Conservation (phyloP, 2,888 invertebrate genomes). For the Malacosoma neustria region DNA sequence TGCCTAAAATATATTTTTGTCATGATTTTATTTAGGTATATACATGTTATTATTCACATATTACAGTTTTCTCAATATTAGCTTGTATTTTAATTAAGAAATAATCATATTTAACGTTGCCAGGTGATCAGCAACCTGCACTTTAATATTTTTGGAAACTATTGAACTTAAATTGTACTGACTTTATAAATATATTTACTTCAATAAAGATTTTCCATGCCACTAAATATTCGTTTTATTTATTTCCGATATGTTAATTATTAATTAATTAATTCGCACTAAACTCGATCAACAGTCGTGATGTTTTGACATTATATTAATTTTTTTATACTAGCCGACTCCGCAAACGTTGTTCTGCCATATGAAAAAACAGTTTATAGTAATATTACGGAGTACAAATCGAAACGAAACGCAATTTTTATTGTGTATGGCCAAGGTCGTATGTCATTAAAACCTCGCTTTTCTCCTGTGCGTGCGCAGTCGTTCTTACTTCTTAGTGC, state of each 20-base stretch:
- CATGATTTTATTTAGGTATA: slow-evolving; percentile 75
- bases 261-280: too few species aligned
- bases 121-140: slow-evolving; percentile 76
- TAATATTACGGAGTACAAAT: too few species aligned
- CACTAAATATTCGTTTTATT: slow-evolving; percentile 50
- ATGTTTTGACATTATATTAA: too few species aligned
- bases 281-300: too few species aligned
- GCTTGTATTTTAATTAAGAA: slow-evolving; percentile 77
- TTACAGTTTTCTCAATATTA: slow-evolving; percentile 76
- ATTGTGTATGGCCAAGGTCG: too few species aligned
- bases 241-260: slow-evolving; percentile 7
- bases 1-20: slow-evolving; percentile 76
- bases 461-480: too few species aligned
- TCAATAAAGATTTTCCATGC: slow-evolving; percentile 77
- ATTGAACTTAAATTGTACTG: slow-evolving; percentile 77
- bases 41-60: slow-evolving; percentile 75
- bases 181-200: slow-evolving; percentile 77
- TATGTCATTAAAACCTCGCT: too few species aligned
- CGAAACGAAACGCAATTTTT: too few species aligned
- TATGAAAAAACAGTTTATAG: too few species aligned
- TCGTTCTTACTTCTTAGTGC: too few species aligned
- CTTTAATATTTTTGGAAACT: slow-evolving; percentile 77
- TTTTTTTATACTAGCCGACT: too few species aligned
- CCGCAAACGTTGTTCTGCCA: too few species aligned
- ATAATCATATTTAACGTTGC: slow-evolving; percentile 77